These are phyloP conservation scores for Thunnus albacares DNA, from an alignment of 2,797 vertebrate species.

Conservation along the genomic window DNA sequence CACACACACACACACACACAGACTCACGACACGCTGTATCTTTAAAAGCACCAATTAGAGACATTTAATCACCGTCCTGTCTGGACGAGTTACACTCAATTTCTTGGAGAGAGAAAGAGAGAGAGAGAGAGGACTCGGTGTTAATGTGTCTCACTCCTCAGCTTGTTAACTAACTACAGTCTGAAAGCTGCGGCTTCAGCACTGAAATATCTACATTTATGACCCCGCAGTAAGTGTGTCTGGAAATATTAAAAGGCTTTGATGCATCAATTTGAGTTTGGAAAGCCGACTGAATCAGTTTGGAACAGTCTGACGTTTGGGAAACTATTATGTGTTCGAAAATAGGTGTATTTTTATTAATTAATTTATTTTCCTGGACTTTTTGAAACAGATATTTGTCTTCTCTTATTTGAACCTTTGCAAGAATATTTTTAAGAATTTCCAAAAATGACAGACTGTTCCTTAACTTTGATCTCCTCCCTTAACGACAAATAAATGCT, in stretches of 20 bases:
- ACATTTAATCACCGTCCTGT: slow-evolving; percentile 69
- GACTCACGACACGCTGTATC: slow-evolving; percentile 11
- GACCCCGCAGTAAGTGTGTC: neutral
- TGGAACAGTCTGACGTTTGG: neutral
- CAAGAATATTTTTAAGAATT: neutral
- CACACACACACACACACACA: slow-evolving; percentile 19
- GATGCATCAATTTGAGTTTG: neutral
- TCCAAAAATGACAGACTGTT: too few species aligned
- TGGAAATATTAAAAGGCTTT: neutral
- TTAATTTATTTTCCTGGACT: neutral
- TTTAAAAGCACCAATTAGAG: slow-evolving; percentile 77
- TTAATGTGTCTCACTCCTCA: slow-evolving; percentile 5
- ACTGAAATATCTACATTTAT: neutral
- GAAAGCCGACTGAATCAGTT: neutral
- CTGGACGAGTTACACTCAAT: slow-evolving; percentile 26
- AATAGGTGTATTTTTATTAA: too few species aligned
- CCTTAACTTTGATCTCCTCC: too few species aligned
- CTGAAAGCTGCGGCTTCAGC: slow-evolving; percentile 19
- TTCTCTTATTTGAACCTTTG: neutral
- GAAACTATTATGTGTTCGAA: too few species aligned
- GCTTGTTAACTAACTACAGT: slow-evolving; percentile 17
- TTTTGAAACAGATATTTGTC: too few species aligned
- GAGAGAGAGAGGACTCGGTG: neutral
- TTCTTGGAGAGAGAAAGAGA: neutral
- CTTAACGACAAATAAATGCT: too few species aligned